Evolutionary conservation across 2,888 invertebrate genomes (phyloP).

Genomic region (Hirtodrosophila confusa): DNA sequence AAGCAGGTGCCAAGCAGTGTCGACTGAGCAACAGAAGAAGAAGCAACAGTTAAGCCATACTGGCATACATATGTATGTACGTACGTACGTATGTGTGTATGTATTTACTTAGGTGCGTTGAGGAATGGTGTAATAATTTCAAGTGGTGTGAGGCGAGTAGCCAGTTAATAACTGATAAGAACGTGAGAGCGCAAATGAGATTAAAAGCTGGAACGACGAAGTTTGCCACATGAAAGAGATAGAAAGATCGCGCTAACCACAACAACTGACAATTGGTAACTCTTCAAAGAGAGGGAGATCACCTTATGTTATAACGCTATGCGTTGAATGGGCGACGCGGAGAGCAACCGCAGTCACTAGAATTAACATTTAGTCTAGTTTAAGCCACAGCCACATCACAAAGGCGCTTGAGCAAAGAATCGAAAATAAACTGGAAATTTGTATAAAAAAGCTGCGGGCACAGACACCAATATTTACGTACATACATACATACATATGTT

Average conservation of each 20-base stretch:
- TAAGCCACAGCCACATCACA: constrained; percentile 67
- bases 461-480: neutral
- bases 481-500: constrained; percentile 26
- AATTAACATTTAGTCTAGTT: constrained; percentile 76
- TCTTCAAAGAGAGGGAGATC: no score
- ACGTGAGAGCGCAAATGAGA: no score
- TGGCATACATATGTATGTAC: constrained; percentile 11
- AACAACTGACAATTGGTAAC: no score
- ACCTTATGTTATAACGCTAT: no score
- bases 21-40: constrained; percentile 49
- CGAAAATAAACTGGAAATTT: constrained; percentile 33
- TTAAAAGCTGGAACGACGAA: no score
- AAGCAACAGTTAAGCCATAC: constrained; percentile 56
- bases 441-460: no score
- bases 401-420: constrained; percentile 22
- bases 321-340: constrained; percentile 38
- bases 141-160: no score
- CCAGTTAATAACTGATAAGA: no score
- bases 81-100: neutral
- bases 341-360: constrained; percentile 52
- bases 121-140: no score
- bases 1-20: constrained; percentile 1
- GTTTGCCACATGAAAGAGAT: no score
- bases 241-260: no score
- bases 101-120: no score